These are phyloP conservation scores for Acrossocheilus wenchowensis DNA, from an alignment of 2,797 vertebrate genomes.

Conservation along the genomic window DNA sequence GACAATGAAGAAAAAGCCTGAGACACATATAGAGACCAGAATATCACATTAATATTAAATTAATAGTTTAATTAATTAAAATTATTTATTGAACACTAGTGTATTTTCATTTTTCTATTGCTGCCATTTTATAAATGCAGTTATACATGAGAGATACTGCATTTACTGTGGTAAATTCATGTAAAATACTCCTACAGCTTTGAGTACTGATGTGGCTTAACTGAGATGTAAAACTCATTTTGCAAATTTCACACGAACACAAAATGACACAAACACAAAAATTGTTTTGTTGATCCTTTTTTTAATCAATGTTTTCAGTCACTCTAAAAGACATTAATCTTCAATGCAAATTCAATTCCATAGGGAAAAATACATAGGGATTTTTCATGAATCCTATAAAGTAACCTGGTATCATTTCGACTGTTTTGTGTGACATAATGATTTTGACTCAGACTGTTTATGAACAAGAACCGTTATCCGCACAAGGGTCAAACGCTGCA, in stretches of 20 bases:
- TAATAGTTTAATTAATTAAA: no score
- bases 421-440: neutral
- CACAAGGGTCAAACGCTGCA: conserved; percentile 1
- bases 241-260: neutral
- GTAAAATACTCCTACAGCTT: neutral
- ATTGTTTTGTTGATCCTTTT: no score
- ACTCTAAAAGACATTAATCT: neutral
- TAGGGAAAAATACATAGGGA: no score
- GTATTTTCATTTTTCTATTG: neutral
- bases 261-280: no score
- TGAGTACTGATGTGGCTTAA: neutral
- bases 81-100: neutral
- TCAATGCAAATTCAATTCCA: neutral
- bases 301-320: neutral
- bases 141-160: neutral
- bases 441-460: neutral
- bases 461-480: neutral
- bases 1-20: neutral
- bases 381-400: neutral
- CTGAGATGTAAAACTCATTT: neutral
- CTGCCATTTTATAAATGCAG: neutral
- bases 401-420: neutral
- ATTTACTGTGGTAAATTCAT: neutral
- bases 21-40: neutral
- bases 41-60: neutral